phyloP scores from a whole-genome alignment of 2,113 vertebrate genomes.

The Lophotis ruficrista region DNA sequence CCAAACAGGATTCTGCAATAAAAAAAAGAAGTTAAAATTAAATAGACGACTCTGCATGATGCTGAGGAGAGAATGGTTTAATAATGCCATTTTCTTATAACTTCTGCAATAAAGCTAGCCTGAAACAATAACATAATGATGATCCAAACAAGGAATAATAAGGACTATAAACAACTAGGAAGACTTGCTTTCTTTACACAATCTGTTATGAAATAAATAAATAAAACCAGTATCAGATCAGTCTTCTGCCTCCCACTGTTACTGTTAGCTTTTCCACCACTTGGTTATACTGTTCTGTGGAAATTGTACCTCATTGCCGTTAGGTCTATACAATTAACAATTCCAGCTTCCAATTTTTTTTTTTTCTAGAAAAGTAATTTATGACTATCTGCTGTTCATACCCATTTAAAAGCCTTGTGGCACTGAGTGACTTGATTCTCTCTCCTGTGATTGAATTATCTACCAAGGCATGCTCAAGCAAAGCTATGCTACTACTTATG shows the following conservation, averaged over 20 bases:
- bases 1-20: background rate
- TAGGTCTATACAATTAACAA: background rate
- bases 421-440: background rate
- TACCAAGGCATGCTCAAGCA: background rate
- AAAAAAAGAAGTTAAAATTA: background rate
- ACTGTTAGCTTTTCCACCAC: background rate
- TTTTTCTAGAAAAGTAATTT: background rate
- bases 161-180: background rate
- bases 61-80: background rate
- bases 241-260: background rate
- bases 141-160: background rate
- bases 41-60: background rate
- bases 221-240: background rate
- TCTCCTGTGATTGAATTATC: background rate
- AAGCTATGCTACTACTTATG: fast-evolving
- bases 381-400: background rate
- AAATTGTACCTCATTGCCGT: background rate
- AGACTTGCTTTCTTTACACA: background rate
- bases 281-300: background rate
- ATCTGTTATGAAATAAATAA: slow-evolving; percentile 2
- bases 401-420: background rate
- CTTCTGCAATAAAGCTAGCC: background rate
- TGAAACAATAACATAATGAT: background rate
- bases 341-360: background rate
- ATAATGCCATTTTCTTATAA: background rate